Base-by-base conservation (phyloP, 1,140 invertebrate genomes). In the Littorina saxatilis region DNA sequence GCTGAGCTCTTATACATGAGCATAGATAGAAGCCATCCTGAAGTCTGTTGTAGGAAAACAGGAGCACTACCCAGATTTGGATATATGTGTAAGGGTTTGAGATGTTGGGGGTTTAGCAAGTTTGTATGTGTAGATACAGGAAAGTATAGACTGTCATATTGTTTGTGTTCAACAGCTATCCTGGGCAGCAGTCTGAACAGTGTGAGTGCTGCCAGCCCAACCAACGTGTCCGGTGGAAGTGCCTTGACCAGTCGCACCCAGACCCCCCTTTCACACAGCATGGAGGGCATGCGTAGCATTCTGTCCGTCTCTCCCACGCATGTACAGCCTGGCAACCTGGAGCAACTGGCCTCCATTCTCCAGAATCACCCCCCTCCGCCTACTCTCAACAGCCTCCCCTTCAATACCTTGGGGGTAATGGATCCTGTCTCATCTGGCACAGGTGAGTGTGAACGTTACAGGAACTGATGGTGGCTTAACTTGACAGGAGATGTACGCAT, bases 301-400 rank as follows among this genome's bases (percentile, higher is more conserved):
- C 39, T 78, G 55, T 61, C 76, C 0, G 76, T 78, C 23, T 78
- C 76, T 37, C 76, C 76, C 4, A 39, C 76, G 23, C 76, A 78
- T 55, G 76, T 78, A 58, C 76, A 78, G 76, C 20, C 76, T 4
- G 39, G 32, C 37, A 78, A 78, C 76, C 58, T 78, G 55, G 76
- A 78, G 39, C 52, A 63, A 2, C 63, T 80, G 63, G 63, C 78
- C 63, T 55, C 78, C 27, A 63, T 72, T 29, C 40, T 80, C 27
- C 9, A 35, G 0, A 50, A n/a, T 27, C 47, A 52, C 27, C 78
- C 68, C 7, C 78, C 78, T n/a, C 61, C 78, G 27, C 78, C 78
- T 11, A 9, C 40, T 9, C 43, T 55, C n/a, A 32, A 43, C 74
- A 29, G 15, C 47, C 40, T 80, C 35, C 43, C 78, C 37, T 72